phyloP scores from a whole-genome alignment of 2,888 invertebrate genomes.

The Thumatha senex region DNA sequence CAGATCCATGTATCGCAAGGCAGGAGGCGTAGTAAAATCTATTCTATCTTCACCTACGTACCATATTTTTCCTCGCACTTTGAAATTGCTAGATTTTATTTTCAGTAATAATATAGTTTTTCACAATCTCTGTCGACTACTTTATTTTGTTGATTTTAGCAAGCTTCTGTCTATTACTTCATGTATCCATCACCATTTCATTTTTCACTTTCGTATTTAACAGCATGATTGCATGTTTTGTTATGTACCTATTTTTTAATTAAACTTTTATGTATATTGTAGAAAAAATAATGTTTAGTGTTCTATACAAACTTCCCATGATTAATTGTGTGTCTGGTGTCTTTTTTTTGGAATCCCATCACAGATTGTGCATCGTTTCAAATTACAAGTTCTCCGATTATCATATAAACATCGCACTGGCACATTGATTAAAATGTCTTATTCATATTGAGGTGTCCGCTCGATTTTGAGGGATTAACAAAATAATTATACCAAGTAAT shows the following conservation, averaged over 20 bases:
- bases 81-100: background rate
- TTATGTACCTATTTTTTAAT: constrained; percentile 7
- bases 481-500: too few relatives aligned
- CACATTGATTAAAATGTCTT: too few relatives aligned
- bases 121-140: constrained; percentile 32
- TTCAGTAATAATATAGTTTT: constrained; percentile 3
- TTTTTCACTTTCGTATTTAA: constrained; percentile 22
- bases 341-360: too few relatives aligned
- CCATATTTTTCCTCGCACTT: background rate
- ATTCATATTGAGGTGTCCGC: too few relatives aligned
- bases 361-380: too few relatives aligned
- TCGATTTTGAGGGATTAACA: too few relatives aligned
- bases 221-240: constrained; percentile 45
- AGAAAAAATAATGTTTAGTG: too few relatives aligned
- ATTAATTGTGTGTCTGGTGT: too few relatives aligned
- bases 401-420: too few relatives aligned
- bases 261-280: background rate
- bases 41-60: background rate
- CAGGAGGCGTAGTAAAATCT: background rate
- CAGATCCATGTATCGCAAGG: too few relatives aligned
- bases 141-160: constrained; percentile 33
- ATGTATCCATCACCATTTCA: constrained; percentile 37
- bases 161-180: constrained; percentile 69
- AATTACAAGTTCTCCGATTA: too few relatives aligned
- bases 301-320: background rate